Conservation (phyloP, 1,140 invertebrate species). For the Drosophila elegans region DNA sequence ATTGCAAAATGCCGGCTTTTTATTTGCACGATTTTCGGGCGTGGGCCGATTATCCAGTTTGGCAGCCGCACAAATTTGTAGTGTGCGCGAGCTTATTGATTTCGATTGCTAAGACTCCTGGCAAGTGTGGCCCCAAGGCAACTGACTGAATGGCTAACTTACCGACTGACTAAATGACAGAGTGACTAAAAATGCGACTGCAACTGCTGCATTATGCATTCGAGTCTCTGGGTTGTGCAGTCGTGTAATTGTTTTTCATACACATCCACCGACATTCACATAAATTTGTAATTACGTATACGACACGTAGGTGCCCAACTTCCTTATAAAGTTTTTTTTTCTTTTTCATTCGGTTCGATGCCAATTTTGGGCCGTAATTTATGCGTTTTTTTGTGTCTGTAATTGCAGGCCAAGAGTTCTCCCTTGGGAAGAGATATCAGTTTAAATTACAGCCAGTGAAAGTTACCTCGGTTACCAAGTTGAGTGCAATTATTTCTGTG, state of each 20-base stretch:
- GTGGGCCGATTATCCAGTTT: constrained; percentile 48
- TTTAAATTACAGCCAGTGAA: constrained; percentile 63
- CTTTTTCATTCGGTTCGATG: constrained; percentile 29
- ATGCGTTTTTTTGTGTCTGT: constrained; percentile 67
- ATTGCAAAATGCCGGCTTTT: constrained; percentile 26
- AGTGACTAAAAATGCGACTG: constrained; percentile 36
- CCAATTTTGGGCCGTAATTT: constrained; percentile 72
- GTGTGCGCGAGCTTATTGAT: constrained; percentile 75
- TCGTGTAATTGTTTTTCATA: constrained; percentile 57
- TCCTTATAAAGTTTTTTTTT: constrained; percentile 69
- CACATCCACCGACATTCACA: constrained; percentile 58
- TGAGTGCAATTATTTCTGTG: constrained; percentile 34
- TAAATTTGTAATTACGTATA: constrained; percentile 83
- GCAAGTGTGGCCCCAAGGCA: constrained; percentile 26
- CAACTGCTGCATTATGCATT: constrained; percentile 63
- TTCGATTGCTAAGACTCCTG: constrained; percentile 33
- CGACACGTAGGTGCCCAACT: constrained; percentile 74
- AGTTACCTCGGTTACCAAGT: constrained; percentile 47
- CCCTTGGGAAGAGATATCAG: constrained; percentile 48
- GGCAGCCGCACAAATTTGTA: constrained; percentile 68
- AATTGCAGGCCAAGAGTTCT: constrained; percentile 65
- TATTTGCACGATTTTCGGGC: constrained; percentile 14
- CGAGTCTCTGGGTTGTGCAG: constrained; percentile 16
- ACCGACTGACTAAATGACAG: neutral
- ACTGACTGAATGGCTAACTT: constrained; percentile 3